Evolutionary conservation across 2,888 invertebrate species (phyloP).

Genomic region (Cybosia mesomella): DNA sequence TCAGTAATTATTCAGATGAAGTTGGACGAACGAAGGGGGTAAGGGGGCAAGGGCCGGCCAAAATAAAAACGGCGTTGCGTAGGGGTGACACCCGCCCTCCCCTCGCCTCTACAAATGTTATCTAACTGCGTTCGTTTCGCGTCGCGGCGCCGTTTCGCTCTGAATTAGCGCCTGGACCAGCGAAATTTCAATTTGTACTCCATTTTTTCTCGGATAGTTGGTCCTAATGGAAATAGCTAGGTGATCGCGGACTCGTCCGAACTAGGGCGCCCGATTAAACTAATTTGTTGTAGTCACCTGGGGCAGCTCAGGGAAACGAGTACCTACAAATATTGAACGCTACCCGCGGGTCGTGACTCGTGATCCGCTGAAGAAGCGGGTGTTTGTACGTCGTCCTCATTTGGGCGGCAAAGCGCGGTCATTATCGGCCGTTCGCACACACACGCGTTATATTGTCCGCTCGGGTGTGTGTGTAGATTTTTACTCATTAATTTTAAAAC

Average conservation of each 20-base stretch:
- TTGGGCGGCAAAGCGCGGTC: slow-evolving; percentile 72
- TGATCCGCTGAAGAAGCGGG: slow-evolving; percentile 45
- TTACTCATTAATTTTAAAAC: slow-evolving; percentile 88
- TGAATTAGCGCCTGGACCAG: slow-evolving; percentile 81
- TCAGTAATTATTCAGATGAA: slow-evolving; percentile 88
- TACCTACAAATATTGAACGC: slow-evolving; percentile 17
- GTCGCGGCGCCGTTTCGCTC: slow-evolving; percentile 76
- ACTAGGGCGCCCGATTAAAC: slow-evolving; percentile 34
- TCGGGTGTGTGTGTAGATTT: slow-evolving; percentile 86
- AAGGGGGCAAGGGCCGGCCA: slow-evolving; percentile 85
- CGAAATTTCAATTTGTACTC: slow-evolving; percentile 84
- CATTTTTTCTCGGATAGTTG: slow-evolving; percentile 82
- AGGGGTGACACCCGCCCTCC: slow-evolving; percentile 81
- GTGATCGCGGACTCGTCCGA: slow-evolving; percentile 65
- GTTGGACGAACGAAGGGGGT: slow-evolving; percentile 86
- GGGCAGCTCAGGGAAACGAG: slow-evolving; percentile 19
- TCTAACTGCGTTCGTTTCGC: slow-evolving; percentile 85
- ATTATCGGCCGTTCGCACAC: slow-evolving; percentile 79
- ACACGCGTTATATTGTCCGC: slow-evolving; percentile 74
- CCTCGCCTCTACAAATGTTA: slow-evolving; percentile 84
- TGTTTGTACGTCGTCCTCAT: slow-evolving; percentile 54
- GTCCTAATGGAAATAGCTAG: slow-evolving; percentile 75
- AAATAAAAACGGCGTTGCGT: slow-evolving; percentile 87
- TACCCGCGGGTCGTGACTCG: slow-evolving; percentile 23
- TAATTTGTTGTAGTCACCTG: slow-evolving; percentile 33